Evolutionary conservation across 1,140 invertebrate genomes (phyloP), one percentile per base, ranked within the genome.

Genomic region (Drosophila arawakana): DNA sequence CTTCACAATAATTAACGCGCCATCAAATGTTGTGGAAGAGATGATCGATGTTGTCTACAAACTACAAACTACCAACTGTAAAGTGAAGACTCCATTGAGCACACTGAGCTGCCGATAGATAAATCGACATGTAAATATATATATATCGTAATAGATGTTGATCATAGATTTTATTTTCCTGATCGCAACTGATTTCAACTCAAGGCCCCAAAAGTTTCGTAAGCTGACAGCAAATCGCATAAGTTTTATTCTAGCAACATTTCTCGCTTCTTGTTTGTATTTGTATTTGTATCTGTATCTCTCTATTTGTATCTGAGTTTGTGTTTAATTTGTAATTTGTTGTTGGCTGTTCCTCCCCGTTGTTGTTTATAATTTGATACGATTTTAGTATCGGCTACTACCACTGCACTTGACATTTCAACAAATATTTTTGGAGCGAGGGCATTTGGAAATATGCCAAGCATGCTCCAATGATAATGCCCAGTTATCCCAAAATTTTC

Each of bases 391-490:
- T 44, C 60, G 30, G 18, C 66, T 43, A 74, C 66, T 58, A 63
- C 66, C 50, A 63, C 62, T 86, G 82, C 82, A 88, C 83, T 88
- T 88, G 83, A 88, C 83, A 88, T 89, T 88, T 88, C 76, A 80
- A 78, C 69, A 86, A 85, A 85, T 81, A 81, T 85, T 85, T 83
- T 73, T 67, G 67, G 41, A 39, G 37, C 68, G 72, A 62, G 66
- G 78, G 70, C 73, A 75, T 89, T 89, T 86, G 81, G 77, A 88
- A 89, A 73, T 78, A 88, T 89, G 80, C 84, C 76, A 89, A 65
- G 78, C 81, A 88, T 80, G 80, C 80, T 89, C 67, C 58, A 72
- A 30, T 63, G 70, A 62, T 81, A 85, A 85, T 78, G 50, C 67
- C 50, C 63, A 54, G 65, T 69, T 68, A 73, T 73, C 69, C 50